Evolutionary conservation across 2,113 vertebrate species (phyloP), one percentile per base, ranked within the genome.

Genomic region (Dipodomys spectabilis): DNA sequence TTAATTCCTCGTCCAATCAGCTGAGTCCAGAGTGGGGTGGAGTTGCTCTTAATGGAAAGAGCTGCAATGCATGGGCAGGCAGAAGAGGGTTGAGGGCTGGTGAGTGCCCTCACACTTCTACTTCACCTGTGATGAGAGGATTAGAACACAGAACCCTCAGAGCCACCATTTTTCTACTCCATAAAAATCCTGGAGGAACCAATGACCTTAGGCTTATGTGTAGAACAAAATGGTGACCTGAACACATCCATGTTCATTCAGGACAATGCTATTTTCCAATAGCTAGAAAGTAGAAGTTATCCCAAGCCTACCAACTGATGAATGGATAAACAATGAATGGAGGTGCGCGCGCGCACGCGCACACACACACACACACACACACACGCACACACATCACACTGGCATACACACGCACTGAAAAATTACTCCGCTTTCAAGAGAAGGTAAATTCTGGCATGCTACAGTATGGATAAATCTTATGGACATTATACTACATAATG

Each of bases 161-260:
- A 18, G 25, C 60, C 92, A 75, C 86, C 83, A 32, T 44, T 77
- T 96, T 94, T 96, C 71, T 96, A 82, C 83, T 84, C 83, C 86
- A 0, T 64, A 91, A 90, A 93, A 90, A 49, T 18, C 5, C 45
- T 94, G 62, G 30, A 39, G 73, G 67, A 94, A 87, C 67, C 92
- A 81, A 93, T 79, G 53, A 91, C 30, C 74, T 20, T 9, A 92
- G 88, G 72, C 44, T 96, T 94, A 3, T 60, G 81, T 89, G 75
- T 64, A 81, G 68, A 74, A 93, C 77, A 86, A 93, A 88, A 93
- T 92, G 30, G 27, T 0, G 7, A 74, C 53, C 88, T 77, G 20
- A 82, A 86, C 87, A 3, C 5, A 57, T 2, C 3, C 2, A 8
- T 19, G 15, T 67, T 77, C 25, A 9, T 28, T 78, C 53, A 18